Conservation (phyloP, 2,113 vertebrate species). For the Pseudolaguvia tuberculata region DNA sequence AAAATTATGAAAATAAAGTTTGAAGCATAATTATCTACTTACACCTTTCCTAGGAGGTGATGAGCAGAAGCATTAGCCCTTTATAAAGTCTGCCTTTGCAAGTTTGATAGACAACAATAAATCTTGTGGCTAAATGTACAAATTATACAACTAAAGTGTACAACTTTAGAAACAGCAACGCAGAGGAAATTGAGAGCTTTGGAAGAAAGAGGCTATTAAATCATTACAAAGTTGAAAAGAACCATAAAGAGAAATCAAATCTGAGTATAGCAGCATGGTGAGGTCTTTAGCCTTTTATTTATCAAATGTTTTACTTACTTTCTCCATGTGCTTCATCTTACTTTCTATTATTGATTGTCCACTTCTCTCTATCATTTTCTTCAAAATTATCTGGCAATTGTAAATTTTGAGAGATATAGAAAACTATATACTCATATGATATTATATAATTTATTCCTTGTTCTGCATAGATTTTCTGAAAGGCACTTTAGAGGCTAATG, state of each 20-base stretch:
- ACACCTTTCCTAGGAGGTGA: background rate
- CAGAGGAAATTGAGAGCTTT: background rate
- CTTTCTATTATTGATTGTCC: background rate
- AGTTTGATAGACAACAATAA: too few relatives aligned
- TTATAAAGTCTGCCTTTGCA: background rate
- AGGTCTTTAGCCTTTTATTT: background rate
- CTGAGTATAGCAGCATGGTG: too few relatives aligned
- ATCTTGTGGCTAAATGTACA: too few relatives aligned
- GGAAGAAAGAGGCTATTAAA: background rate
- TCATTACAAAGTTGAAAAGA: background rate
- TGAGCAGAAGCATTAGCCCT: background rate
- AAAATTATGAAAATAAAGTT: background rate
- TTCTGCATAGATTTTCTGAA: background rate
- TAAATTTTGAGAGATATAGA: constrained; percentile 1
- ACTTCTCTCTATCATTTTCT: background rate
- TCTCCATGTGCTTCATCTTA: background rate
- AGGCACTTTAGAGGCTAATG: background rate
- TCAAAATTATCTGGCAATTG: background rate
- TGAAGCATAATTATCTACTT: background rate
- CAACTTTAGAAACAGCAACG: background rate
- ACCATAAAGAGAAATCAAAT: background rate
- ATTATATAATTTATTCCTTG: background rate
- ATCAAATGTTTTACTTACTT: background rate
- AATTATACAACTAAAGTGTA: too few relatives aligned
- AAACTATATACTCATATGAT: background rate